A percentile compares a stretch with the other conserved stretches of the same genome.
Conservation (phyloP, 1,140 invertebrate species). For the Rhyacophila brunnea region DNA sequence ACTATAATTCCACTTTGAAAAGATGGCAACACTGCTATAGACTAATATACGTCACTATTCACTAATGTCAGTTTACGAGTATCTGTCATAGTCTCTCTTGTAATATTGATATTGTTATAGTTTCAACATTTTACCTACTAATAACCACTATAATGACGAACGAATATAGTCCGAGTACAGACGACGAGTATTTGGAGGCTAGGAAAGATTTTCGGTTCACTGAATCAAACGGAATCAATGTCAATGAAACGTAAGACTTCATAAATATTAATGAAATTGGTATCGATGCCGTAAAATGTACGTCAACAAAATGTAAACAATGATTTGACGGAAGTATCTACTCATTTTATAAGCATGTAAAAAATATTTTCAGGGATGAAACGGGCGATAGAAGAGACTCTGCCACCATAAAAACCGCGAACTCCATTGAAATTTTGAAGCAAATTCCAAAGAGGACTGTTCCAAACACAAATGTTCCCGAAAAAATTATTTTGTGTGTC, state of each 20-base stretch:
- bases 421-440: slow-evolving; percentile 19
- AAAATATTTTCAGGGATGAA: slow-evolving; percentile 27
- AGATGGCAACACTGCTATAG: no score
- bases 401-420: slow-evolving; percentile 11
- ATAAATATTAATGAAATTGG: no score
- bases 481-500: slow-evolving; percentile 65
- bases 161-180: slow-evolving; percentile 16
- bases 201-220: slow-evolving; percentile 4
- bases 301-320: no score
- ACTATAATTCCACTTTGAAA: no score
- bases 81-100: not conserved
- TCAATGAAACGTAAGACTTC: slow-evolving; percentile 20
- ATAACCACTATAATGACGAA: slow-evolving; percentile 6
- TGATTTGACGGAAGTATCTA: no score
- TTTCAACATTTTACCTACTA: not conserved
- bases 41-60: not conserved
- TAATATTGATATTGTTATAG: not conserved
- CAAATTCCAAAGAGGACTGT: slow-evolving; percentile 40
- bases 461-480: slow-evolving; percentile 59
- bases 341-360: no score
- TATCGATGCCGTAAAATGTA: no score
- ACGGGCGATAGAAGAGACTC: slow-evolving; percentile 7
- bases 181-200: slow-evolving; percentile 13
- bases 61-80: not conserved
- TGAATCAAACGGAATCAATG: slow-evolving; percentile 16